Conservation (phyloP, 2,113 vertebrate genomes). For the Oryzias woworae region DNA sequence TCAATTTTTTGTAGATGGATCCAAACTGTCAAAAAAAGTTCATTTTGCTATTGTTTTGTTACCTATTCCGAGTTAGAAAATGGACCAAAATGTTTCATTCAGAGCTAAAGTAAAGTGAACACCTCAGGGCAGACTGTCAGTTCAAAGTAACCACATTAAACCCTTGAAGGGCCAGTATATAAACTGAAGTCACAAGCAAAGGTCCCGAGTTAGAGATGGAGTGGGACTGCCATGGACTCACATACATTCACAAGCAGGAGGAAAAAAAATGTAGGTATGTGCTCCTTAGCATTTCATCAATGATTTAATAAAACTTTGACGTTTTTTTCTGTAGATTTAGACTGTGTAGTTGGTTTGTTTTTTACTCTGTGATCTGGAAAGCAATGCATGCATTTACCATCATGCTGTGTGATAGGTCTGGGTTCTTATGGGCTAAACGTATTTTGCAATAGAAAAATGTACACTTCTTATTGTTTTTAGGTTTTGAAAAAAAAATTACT, state of each 20-base stretch:
- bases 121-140: constrained; percentile 68
- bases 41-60: neutral
- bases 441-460: too few relatives aligned
- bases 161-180: constrained; percentile 68
- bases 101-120: constrained; percentile 49
- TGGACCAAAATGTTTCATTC: constrained; percentile 16
- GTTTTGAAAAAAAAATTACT: too few relatives aligned
- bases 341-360: neutral
- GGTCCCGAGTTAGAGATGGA: constrained; percentile 43
- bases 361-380: too few relatives aligned
- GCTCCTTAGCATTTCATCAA: constrained; percentile 25
- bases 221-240: constrained; percentile 75
- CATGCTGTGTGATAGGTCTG: too few relatives aligned
- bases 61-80: constrained; percentile 21
- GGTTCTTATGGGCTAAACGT: too few relatives aligned
- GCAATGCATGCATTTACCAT: too few relatives aligned
- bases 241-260: constrained; percentile 72
- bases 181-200: constrained; percentile 41
- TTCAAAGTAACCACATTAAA: constrained; percentile 70
- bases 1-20: too few relatives aligned
- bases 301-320: neutral
- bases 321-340: neutral
- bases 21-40: too few relatives aligned
- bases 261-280: constrained; percentile 80
- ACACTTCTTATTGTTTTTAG: too few relatives aligned